Evolutionary conservation across 1,140 invertebrate genomes (phyloP).

Genomic region (Drosophila repletoides): DNA sequence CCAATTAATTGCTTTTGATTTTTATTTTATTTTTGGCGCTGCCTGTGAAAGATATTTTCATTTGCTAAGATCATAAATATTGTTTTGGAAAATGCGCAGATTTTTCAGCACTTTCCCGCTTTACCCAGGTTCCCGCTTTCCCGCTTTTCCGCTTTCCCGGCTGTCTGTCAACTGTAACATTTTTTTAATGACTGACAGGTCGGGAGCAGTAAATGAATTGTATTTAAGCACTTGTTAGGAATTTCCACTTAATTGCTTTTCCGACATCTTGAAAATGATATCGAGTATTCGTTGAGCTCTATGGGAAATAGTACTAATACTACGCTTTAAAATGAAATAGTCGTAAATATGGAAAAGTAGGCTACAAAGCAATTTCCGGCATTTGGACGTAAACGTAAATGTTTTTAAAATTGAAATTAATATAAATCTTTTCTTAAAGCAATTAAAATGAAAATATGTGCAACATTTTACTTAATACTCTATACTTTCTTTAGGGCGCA

Average conservation of each 20-base stretch:
- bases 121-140: too few relatives aligned
- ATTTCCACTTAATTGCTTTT: conserved; percentile 42
- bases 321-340: conserved; percentile 8
- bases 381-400: too few relatives aligned
- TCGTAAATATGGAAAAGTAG: conserved; percentile 11
- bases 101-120: background rate
- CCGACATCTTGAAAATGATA: conserved; percentile 40
- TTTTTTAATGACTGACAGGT: conserved; percentile 38
- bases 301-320: too few relatives aligned
- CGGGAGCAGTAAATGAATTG: conserved; percentile 22
- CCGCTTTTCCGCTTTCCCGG: too few relatives aligned
- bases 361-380: conserved; percentile 27
- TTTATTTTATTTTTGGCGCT: background rate
- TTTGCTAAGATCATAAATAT: conserved; percentile 42
- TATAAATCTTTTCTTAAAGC: too few relatives aligned
- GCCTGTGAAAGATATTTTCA: conserved; percentile 35
- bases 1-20: conserved; percentile 54
- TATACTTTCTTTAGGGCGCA: background rate
- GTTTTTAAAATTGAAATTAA: too few relatives aligned
- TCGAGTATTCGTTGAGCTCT: too few relatives aligned
- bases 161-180: conserved; percentile 62
- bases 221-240: conserved; percentile 40
- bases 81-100: conserved; percentile 31
- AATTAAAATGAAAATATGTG: too few relatives aligned
- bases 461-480: too few relatives aligned